phyloP scores from a whole-genome alignment of 2,113 vertebrate species.

The Romanogobio albipinnatus region DNA sequence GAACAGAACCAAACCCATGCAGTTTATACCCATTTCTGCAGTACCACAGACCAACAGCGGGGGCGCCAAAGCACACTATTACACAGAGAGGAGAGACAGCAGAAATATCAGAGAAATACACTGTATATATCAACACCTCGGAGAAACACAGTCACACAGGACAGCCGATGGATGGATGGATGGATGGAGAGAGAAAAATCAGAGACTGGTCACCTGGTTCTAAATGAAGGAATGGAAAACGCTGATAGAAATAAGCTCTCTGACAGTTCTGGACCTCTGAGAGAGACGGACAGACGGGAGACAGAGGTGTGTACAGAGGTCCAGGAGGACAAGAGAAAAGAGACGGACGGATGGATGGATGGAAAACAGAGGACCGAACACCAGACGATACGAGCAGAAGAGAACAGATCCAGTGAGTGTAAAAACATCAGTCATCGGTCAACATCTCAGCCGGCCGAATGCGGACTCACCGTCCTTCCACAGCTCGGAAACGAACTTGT shows the following conservation, averaged over 20 bases:
- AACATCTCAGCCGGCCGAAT: not conserved
- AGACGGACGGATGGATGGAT: conserved; percentile 44
- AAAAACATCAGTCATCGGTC: not conserved
- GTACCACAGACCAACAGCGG: conserved; percentile 81
- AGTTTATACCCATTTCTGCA: conserved; percentile 80
- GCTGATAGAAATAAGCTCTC: conserved; percentile 93
- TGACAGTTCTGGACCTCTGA: conserved; percentile 90
- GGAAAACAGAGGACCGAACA: conserved; percentile 18
- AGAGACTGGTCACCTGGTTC: conserved; percentile 86
- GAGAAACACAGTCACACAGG: conserved; percentile 31
- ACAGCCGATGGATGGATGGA: conserved; percentile 21
- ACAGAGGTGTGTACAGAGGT: conserved; percentile 6
- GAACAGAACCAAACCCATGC: conserved; percentile 80
- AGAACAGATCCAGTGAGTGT: conserved; percentile 3
- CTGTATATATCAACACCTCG: conserved; percentile 24
- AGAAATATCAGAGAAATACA: conserved; percentile 61
- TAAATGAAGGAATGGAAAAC: conserved; percentile 79
- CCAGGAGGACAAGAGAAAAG: conserved; percentile 76
- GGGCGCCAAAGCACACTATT: conserved; percentile 79
- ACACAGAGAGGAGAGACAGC: conserved; percentile 74
- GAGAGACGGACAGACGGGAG: conserved; percentile 57
- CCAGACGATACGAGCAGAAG: conserved; percentile 26
- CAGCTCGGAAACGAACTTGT: conserved; percentile 96
- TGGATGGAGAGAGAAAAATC: conserved; percentile 55
- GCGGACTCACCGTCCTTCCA: conserved; percentile 93